phyloP scores from a whole-genome alignment of 1,140 invertebrate genomes.

The Drosophila punjabiensis region DNA sequence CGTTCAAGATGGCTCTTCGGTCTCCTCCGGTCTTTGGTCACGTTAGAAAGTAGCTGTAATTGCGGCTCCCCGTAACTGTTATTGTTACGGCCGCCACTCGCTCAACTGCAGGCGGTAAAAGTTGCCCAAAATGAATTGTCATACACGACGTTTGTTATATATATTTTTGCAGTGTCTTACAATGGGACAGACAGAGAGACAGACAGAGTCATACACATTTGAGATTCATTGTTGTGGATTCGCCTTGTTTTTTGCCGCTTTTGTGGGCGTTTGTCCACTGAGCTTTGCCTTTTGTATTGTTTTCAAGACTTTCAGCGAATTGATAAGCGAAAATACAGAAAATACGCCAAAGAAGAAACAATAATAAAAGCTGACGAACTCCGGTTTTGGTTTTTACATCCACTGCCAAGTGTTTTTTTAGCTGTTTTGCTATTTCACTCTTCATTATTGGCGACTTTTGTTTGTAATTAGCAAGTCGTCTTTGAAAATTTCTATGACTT shows the following conservation, averaged over 20 bases:
- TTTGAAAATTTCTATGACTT: constrained; percentile 43
- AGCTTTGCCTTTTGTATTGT: constrained; percentile 14
- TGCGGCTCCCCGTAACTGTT: constrained; percentile 60
- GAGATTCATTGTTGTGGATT: constrained; percentile 43
- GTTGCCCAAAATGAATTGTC: constrained; percentile 72
- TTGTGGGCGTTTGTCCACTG: constrained; percentile 35
- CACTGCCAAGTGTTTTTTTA: constrained; percentile 51
- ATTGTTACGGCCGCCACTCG: constrained; percentile 37
- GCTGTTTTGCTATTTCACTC: constrained; percentile 33
- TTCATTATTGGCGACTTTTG: constrained; percentile 50
- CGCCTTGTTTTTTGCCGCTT: not conserved
- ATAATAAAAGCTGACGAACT: constrained; percentile 30
- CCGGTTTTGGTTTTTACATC: constrained; percentile 47
- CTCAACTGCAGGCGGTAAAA: constrained; percentile 65
- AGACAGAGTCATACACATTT: constrained; percentile 29
- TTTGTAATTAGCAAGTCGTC: constrained; percentile 55
- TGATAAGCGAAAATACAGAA: constrained; percentile 31
- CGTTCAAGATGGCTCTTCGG: constrained; percentile 48
- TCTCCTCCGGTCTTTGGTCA: constrained; percentile 66
- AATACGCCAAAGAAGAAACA: constrained; percentile 12
- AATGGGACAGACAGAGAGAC: constrained; percentile 9
- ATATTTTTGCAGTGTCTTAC: constrained; percentile 36
- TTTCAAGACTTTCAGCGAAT: constrained; percentile 17
- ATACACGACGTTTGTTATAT: constrained; percentile 39
- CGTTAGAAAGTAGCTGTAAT: constrained; percentile 75